These are phyloP conservation scores for Tipula unca DNA, from an alignment of 2,888 invertebrate genomes.

Conservation along the genomic window DNA sequence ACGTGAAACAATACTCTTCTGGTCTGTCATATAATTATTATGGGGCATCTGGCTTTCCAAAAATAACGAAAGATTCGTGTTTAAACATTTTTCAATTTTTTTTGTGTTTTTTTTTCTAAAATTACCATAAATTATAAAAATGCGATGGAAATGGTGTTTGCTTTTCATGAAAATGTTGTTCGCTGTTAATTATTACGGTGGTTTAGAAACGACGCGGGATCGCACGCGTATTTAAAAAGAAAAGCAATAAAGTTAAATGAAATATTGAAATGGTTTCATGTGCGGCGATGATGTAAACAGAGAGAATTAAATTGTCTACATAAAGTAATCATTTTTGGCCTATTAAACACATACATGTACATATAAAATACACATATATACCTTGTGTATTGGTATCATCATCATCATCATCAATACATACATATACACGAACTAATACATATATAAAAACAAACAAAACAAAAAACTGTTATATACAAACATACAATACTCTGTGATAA, in stretches of 20 bases:
- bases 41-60: not conserved
- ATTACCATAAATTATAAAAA: conserved; percentile 8
- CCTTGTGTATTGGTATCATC: not conserved
- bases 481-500: not conserved
- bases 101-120: not conserved
- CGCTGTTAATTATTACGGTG: not conserved
- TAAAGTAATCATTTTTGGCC: not conserved
- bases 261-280: not conserved
- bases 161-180: not conserved
- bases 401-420: not conserved
- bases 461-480: not conserved
- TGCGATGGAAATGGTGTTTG: not conserved
- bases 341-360: not conserved
- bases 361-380: not conserved
- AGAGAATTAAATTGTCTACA: not conserved
- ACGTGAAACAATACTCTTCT: not conserved
- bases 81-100: not conserved
- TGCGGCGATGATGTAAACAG: not conserved
- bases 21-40: not conserved
- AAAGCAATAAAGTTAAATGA: not conserved
- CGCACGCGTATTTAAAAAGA: not conserved
- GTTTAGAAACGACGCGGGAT: not conserved
- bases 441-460: not conserved
- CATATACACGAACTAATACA: not conserved
- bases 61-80: not conserved